Percentiles rank a stretch among this genome's conserved stretches.
Evolutionary conservation across 2,888 invertebrate species (phyloP).

Genomic region (Nemurella pictetii): DNA sequence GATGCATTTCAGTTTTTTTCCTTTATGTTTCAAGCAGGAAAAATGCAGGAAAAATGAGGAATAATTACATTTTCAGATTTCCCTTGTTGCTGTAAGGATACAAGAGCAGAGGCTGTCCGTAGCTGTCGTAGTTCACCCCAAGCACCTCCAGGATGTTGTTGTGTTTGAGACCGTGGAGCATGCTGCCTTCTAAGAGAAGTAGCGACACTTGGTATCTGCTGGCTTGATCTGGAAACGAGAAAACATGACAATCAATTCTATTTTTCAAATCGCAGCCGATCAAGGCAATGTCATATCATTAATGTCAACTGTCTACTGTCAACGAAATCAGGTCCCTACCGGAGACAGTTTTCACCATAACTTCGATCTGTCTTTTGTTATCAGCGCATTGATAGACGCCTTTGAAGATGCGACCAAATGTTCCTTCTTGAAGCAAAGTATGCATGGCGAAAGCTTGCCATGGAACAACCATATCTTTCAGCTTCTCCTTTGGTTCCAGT

Average conservation of each 20-base stretch:
- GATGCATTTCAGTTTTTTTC: no score
- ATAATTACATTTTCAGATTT: constrained; percentile 67
- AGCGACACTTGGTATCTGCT: constrained; percentile 72
- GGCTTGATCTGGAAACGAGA: constrained; percentile 63
- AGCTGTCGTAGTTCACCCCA: constrained; percentile 65
- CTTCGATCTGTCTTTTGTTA: constrained; percentile 66
- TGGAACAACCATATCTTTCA: constrained; percentile 62
- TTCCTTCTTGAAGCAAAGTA: constrained; percentile 74
- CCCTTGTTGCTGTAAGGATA: constrained; percentile 72
- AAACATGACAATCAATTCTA: no score
- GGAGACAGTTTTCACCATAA: constrained; percentile 84
- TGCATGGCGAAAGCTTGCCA: constrained; percentile 64
- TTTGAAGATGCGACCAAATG: constrained; percentile 83
- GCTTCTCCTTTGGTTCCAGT: constrained; percentile 62
- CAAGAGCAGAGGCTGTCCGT: constrained; percentile 65
- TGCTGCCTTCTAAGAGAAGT: constrained; percentile 73
- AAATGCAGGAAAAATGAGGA: constrained; percentile 4
- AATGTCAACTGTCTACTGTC: no score
- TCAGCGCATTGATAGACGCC: constrained; percentile 63
- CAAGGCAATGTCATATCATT: neutral
- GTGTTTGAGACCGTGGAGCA: constrained; percentile 70
- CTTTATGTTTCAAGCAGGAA: no score
- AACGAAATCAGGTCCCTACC: constrained; percentile 57
- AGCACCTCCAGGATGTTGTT: constrained; percentile 71
- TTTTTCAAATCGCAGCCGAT: neutral